A percentile compares a stretch with the other conserved stretches of the same genome.
These are phyloP conservation scores for Podarcis siculus DNA, from an alignment of 2,797 vertebrate species.

Conservation along the genomic window DNA sequence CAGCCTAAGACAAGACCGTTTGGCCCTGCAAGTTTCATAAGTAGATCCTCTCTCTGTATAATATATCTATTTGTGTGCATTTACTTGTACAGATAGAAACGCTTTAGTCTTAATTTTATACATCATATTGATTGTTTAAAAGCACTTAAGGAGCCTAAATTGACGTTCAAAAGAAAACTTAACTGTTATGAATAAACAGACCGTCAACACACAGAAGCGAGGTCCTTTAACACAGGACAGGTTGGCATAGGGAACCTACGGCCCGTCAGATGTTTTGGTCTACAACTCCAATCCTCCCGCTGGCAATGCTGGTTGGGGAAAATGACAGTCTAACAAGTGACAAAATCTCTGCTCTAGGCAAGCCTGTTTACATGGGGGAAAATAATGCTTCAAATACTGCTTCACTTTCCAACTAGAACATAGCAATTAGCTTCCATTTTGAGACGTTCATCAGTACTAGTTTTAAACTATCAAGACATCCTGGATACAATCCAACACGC, in stretches of 20 bases:
- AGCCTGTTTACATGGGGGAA: constrained; percentile 46
- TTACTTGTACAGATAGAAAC: neutral
- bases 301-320: neutral
- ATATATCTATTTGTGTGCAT: no score
- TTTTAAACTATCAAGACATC: constrained; percentile 3
- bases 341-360: constrained; percentile 2
- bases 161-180: constrained; percentile 32
- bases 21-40: constrained; percentile 14
- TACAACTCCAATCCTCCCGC: neutral
- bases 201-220: constrained; percentile 29
- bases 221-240: constrained; percentile 19
- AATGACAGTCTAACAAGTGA: neutral
- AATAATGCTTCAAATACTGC: constrained; percentile 45
- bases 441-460: constrained; percentile 25
- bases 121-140: constrained; percentile 22
- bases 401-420: constrained; percentile 29
- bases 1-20: constrained; percentile 33
- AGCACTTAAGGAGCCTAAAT: constrained; percentile 51
- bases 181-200: constrained; percentile 51
- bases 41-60: neutral
- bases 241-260: neutral
- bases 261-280: neutral
- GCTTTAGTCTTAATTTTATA: constrained; percentile 22
- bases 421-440: constrained; percentile 43
- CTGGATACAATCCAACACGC: neutral